Percentiles rank a stretch among this genome's conserved stretches.
Evolutionary conservation across 2,888 invertebrate species (phyloP).

Genomic region (Acronicta aceris): DNA sequence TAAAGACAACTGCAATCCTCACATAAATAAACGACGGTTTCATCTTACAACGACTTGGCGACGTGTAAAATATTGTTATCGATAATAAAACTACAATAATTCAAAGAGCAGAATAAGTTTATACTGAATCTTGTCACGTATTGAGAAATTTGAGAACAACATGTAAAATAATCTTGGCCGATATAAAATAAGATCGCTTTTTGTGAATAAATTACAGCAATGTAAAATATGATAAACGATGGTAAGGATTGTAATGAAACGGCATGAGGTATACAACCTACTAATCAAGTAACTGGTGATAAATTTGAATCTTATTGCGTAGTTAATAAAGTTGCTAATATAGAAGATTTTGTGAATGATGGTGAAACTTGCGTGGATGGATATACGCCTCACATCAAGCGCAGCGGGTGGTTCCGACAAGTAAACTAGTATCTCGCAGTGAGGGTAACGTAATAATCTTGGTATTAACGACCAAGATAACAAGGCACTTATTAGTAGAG

Average conservation of each 20-base stretch:
- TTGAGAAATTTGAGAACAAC: slow-evolving; percentile 84
- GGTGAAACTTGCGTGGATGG: slow-evolving; percentile 71
- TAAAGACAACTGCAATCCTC: slow-evolving; percentile 68
- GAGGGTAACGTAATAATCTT: slow-evolving; percentile 86
- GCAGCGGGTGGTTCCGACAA: slow-evolving; percentile 85
- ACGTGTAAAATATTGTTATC: slow-evolving; percentile 87
- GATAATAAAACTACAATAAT: slow-evolving; percentile 82
- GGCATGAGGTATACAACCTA: slow-evolving; percentile 77
- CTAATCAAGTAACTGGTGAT: slow-evolving; percentile 60
- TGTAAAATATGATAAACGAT: slow-evolving; percentile 89
- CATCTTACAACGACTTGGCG: slow-evolving; percentile 80
- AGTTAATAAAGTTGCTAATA: slow-evolving; percentile 65
- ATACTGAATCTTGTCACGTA: slow-evolving; percentile 83
- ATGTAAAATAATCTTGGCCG: slow-evolving; percentile 80
- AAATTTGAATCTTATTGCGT: slow-evolving; percentile 56
- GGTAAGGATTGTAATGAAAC: slow-evolving; percentile 85
- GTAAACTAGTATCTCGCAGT: slow-evolving; percentile 83
- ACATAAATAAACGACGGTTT: slow-evolving; percentile 77
- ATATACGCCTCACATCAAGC: slow-evolving; percentile 85
- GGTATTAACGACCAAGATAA: slow-evolving; percentile 76
- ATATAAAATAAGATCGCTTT: slow-evolving; percentile 82
- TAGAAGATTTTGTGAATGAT: slow-evolving; percentile 61
- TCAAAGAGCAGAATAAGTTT: slow-evolving; percentile 73
- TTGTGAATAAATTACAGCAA: slow-evolving; percentile 87
- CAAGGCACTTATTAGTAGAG: slow-evolving; percentile 66